phyloP scores from a whole-genome alignment of 2,113 vertebrate species.

The Engraulis encrasicolus region DNA sequence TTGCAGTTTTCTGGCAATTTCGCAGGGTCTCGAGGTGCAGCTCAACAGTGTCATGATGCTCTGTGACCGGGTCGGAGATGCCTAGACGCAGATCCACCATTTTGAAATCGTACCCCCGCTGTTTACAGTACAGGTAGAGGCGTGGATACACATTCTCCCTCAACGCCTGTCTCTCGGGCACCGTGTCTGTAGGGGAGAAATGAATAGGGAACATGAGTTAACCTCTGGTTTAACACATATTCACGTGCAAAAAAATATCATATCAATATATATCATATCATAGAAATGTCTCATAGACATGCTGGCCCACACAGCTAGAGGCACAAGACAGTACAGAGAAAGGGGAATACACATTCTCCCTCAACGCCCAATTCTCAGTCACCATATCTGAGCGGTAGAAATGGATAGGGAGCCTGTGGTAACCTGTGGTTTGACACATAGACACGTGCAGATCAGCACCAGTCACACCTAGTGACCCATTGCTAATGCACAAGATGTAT shows the following conservation, averaged over 20 bases:
- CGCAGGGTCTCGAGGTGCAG: constrained; percentile 60
- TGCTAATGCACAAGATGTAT: no score
- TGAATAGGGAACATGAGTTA: neutral
- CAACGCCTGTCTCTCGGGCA: constrained; percentile 63
- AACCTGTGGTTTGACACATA: neutral
- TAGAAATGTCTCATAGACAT: no score
- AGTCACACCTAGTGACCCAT: no score
- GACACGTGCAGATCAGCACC: neutral
- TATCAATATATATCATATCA: no score
- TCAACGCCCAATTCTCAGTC: constrained; percentile 63
- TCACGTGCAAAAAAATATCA: neutral
- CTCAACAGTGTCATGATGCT: constrained; percentile 49
- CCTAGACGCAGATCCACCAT: constrained; percentile 66
- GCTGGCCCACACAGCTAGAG: no score
- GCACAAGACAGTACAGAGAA: constrained; percentile 61
- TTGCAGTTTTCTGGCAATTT: constrained; percentile 60
- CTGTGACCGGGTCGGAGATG: constrained; percentile 57
- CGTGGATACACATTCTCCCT: constrained; percentile 66
- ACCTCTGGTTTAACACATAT: neutral
- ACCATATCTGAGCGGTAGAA: constrained; percentile 62
- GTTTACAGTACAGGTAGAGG: constrained; percentile 64
- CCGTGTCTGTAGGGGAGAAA: constrained; percentile 60
- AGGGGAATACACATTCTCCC: constrained; percentile 65
- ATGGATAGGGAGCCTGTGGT: neutral
- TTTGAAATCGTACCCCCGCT: constrained; percentile 66